Percentiles rank a stretch among this genome's conserved stretches.
Conservation (phyloP, 2,888 invertebrate species). For the Drosophila anceps region DNA sequence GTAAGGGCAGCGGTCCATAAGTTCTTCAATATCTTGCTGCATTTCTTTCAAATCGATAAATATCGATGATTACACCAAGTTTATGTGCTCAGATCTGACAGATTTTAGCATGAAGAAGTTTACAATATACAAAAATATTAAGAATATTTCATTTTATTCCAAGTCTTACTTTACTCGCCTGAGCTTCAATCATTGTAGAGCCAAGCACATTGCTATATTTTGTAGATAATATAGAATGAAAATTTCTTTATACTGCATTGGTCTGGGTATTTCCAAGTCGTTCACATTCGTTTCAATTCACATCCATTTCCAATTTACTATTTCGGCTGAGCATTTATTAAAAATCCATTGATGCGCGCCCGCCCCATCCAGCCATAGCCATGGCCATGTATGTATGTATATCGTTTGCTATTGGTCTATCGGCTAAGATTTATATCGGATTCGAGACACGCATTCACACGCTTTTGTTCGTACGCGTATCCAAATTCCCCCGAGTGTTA, state of each 20-base stretch:
- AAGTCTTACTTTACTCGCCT: background rate
- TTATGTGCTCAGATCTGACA: too few species aligned
- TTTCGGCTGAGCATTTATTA: slow-evolving; percentile 65
- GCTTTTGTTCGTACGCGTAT: slow-evolving; percentile 69
- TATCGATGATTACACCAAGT: background rate
- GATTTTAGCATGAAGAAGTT: background rate
- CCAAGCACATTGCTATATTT: background rate
- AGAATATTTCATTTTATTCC: background rate
- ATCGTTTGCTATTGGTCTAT: slow-evolving; percentile 15
- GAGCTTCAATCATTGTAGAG: background rate
- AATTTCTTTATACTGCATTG: background rate
- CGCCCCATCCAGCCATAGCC: background rate
- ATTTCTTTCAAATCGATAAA: background rate
- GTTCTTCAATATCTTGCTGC: too few species aligned
- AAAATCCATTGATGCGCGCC: slow-evolving; percentile 69
- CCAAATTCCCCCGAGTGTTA: slow-evolving; percentile 73
- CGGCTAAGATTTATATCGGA: slow-evolving; percentile 71
- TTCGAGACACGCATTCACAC: slow-evolving; percentile 76
- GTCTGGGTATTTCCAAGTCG: slow-evolving; percentile 5
- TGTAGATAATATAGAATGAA: too few species aligned
- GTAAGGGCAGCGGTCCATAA: background rate
- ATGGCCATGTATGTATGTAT: too few species aligned
- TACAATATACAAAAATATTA: too few species aligned
- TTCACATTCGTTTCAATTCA: background rate
- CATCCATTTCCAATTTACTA: slow-evolving; percentile 15